These are phyloP conservation scores for Orthonyx spaldingii DNA, from an alignment of 2,113 vertebrate species.

Conservation along the genomic window DNA sequence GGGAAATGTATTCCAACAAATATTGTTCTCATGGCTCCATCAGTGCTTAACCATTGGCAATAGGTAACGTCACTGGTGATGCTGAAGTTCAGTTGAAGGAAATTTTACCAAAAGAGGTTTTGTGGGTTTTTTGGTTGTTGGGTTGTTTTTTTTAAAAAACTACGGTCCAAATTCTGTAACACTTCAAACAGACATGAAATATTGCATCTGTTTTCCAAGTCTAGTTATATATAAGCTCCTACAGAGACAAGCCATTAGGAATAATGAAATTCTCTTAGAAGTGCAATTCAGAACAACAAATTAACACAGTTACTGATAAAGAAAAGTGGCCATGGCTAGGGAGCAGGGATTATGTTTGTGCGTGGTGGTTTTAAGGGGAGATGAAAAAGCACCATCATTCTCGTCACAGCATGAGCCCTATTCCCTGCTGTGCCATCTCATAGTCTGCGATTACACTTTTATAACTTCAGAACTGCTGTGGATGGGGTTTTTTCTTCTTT, in stretches of 20 bases:
- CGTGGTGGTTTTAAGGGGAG: background rate
- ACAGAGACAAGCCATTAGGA: background rate
- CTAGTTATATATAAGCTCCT: background rate
- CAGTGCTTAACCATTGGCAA: background rate
- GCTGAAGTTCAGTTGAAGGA: background rate
- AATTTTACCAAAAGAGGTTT: background rate
- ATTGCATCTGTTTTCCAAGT: background rate
- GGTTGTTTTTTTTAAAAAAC: background rate
- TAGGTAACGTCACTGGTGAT: background rate
- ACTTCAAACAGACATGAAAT: background rate
- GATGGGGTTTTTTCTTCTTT: background rate
- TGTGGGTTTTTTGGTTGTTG: background rate
- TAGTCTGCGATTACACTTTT: background rate
- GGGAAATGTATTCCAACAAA: background rate
- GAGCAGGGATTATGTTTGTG: background rate
- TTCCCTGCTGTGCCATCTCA: conserved; percentile 3
- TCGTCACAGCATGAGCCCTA: background rate
- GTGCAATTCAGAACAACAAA: background rate
- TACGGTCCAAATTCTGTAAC: background rate
- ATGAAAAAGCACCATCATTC: conserved; percentile 2
- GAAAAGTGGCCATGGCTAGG: background rate
- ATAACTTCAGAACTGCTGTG: background rate
- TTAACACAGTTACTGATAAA: background rate
- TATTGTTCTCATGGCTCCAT: background rate
- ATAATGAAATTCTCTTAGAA: background rate